Evolutionary conservation across 2,797 vertebrate species (phyloP).

Genomic region (Pachyuromys duprasi): DNA sequence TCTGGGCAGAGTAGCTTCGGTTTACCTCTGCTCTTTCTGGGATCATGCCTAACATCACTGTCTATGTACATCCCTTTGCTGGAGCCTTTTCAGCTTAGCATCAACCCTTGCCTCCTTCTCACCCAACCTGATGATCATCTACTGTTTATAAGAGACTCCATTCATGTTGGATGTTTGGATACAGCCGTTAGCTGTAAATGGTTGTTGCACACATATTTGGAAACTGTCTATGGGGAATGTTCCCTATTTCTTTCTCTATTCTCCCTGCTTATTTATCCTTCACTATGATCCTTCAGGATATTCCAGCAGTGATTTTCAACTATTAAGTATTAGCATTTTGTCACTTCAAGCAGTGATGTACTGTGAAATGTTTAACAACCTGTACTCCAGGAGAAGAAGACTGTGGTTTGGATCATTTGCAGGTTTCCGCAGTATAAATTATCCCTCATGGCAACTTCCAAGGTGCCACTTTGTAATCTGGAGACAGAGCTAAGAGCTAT

Average conservation of each 20-base stretch:
- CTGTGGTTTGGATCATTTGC: not conserved
- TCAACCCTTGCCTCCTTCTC: not conserved
- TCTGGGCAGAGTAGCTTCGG: not conserved
- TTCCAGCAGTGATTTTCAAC: not conserved
- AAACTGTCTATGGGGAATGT: not conserved
- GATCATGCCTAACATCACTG: not conserved
- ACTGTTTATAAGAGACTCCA: not conserved
- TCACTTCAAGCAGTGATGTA: not conserved
- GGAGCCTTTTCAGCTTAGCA: not conserved
- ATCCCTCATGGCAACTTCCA: not conserved
- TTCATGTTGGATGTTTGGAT: not conserved
- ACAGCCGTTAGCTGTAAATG: not conserved
- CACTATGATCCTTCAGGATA: not conserved
- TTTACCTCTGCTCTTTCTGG: not conserved
- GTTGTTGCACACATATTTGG: not conserved
- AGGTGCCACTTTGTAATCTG: not conserved
- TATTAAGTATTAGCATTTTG: not conserved
- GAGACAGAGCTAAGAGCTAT: not conserved
- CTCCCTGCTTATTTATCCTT: not conserved
- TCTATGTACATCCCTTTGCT: rapidly evolving
- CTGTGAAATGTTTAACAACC: not conserved
- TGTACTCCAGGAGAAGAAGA: not conserved
- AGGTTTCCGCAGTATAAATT: not conserved
- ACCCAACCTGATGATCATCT: not conserved
- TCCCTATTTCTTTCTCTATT: not conserved